Conservation (phyloP, 2,888 invertebrate species). For the Atethmia centrago region DNA sequence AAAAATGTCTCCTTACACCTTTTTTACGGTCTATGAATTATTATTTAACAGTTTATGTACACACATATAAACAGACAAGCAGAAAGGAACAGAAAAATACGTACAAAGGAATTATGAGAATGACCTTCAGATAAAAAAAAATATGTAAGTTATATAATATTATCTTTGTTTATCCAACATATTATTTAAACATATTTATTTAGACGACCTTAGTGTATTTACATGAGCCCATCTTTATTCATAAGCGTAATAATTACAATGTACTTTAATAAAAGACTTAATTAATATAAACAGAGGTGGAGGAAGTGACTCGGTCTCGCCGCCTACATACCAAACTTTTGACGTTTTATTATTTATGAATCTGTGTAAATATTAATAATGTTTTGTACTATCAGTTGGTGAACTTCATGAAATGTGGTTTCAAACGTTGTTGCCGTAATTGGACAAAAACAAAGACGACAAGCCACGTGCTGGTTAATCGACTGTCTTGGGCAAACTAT, state of each 20-base stretch:
- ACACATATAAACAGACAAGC: too few relatives aligned
- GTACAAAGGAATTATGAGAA: too few relatives aligned
- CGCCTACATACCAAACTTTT: constrained; percentile 35
- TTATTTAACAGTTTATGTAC: too few relatives aligned
- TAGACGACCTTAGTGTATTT: constrained; percentile 32
- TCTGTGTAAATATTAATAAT: constrained; percentile 32
- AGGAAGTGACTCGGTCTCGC: constrained; percentile 28
- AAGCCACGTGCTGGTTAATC: neutral
- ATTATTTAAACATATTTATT: constrained; percentile 23
- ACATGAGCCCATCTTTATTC: constrained; percentile 49
- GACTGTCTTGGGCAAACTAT: neutral
- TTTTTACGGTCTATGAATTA: neutral
- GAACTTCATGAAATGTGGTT: neutral
- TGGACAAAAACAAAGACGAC: neutral
- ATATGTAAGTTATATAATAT: neutral
- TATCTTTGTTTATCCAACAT: constrained; percentile 1
- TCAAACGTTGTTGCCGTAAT: neutral
- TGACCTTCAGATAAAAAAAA: neutral
- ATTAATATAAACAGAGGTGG: constrained; percentile 51
- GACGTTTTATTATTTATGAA: constrained; percentile 37
- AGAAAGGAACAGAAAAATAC: too few relatives aligned
- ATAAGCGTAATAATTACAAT: constrained; percentile 49
- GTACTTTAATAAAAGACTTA: constrained; percentile 52
- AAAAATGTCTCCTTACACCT: neutral
- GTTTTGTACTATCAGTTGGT: constrained; percentile 24